Percentiles rank a stretch among this genome's conserved stretches.
Conservation (phyloP, 2,888 invertebrate genomes). For the Agonopterix subpropinquella region DNA sequence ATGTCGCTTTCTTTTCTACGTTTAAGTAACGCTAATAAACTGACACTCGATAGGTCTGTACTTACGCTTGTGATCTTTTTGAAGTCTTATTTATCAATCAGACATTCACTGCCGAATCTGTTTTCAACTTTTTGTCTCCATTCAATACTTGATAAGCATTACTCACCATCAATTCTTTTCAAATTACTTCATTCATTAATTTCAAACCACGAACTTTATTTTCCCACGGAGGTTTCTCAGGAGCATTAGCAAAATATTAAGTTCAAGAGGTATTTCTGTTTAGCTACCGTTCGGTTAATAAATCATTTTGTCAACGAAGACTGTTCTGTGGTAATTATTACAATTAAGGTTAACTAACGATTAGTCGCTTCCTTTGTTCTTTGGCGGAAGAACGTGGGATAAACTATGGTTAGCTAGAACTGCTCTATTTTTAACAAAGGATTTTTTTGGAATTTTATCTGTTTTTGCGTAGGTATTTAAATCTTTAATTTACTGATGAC, state of each 20-base stretch:
- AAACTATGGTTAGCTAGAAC: not conserved
- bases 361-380: constrained; percentile 61
- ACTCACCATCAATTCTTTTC: constrained; percentile 26
- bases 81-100: too few species aligned
- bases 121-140: constrained; percentile 7
- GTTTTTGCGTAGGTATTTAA: too few species aligned
- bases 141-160: constrained; percentile 20
- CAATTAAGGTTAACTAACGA: constrained; percentile 70
- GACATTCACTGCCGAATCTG: too few species aligned
- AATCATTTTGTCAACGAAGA: constrained; percentile 59
- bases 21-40: too few species aligned
- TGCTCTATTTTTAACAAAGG: too few species aligned
- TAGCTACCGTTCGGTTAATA: constrained; percentile 38
- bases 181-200: constrained; percentile 33
- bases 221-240: constrained; percentile 44
- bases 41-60: too few species aligned
- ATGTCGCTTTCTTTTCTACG: too few species aligned
- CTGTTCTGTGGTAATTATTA: constrained; percentile 50
- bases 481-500: too few species aligned
- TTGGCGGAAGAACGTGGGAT: constrained; percentile 48
- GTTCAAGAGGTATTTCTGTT: constrained; percentile 13
- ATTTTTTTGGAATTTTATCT: too few species aligned
- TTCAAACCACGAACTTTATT: constrained; percentile 26
- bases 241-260: constrained; percentile 47
- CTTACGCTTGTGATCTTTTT: too few species aligned